These are phyloP conservation scores for Heterotilapia buettikoferi DNA, from an alignment of 2,113 vertebrate species.

Conservation along the genomic window DNA sequence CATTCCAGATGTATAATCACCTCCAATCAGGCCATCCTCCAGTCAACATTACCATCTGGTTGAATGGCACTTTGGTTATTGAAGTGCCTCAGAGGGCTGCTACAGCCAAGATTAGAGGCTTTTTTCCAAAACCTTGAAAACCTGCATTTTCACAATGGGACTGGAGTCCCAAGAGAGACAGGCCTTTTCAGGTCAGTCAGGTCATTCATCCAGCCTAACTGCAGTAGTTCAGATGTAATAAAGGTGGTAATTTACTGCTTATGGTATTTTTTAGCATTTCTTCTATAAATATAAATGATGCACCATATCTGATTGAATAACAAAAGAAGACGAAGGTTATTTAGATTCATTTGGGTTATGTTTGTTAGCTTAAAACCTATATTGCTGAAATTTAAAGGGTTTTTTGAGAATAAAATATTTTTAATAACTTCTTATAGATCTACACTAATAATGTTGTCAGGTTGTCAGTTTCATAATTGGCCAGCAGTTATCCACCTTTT, in stretches of 20 bases:
- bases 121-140: neutral
- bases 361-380: neutral
- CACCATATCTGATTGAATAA: neutral
- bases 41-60: slow-evolving; percentile 32
- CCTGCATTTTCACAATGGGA: neutral
- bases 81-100: neutral
- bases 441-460: neutral
- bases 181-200: neutral
- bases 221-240: neutral
- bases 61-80: slow-evolving; percentile 2
- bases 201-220: neutral
- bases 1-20: slow-evolving; percentile 37
- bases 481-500: neutral
- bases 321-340: neutral
- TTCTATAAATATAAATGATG: neutral
- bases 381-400: neutral
- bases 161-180: neutral
- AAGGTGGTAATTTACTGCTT: neutral
- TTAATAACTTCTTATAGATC: neutral
- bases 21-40: slow-evolving; percentile 17
- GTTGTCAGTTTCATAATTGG: neutral
- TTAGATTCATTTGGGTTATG: neutral
- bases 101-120: neutral
- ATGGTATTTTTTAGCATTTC: neutral
- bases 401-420: neutral